These are phyloP conservation scores for Elysia crispata DNA, from an alignment of 2,888 invertebrate genomes.

Conservation along the genomic window DNA sequence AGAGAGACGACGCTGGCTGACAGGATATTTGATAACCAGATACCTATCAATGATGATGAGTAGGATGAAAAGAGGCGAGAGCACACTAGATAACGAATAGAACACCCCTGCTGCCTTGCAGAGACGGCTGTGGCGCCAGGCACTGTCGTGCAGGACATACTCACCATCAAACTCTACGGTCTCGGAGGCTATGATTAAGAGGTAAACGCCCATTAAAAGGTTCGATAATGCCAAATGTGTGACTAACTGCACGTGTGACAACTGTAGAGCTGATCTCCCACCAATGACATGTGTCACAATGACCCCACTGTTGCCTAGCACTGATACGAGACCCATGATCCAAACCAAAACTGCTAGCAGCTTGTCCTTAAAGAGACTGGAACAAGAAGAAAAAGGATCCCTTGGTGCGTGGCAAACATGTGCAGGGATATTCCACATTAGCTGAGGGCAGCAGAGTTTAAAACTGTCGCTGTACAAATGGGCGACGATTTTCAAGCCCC, in stretches of 20 bases:
- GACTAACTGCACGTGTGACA: conserved; percentile 63
- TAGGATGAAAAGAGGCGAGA: conserved; percentile 77
- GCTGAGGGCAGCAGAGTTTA: conserved; percentile 47
- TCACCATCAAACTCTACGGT: conserved; percentile 65
- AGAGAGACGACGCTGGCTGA: conserved; percentile 64
- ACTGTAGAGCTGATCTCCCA: conserved; percentile 55
- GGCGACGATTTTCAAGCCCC: neutral
- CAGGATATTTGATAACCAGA: conserved; percentile 81
- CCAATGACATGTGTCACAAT: conserved; percentile 53
- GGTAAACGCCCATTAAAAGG: conserved; percentile 70
- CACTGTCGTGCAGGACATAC: conserved; percentile 63
- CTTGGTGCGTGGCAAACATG: conserved; percentile 6
- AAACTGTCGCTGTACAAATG: conserved; percentile 27
- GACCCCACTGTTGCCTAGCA: conserved; percentile 55
- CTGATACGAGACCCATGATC: conserved; percentile 55
- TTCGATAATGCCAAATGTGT: conserved; percentile 68
- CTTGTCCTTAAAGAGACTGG: conserved; percentile 35
- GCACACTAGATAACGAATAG: conserved; percentile 74
- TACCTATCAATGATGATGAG: conserved; percentile 83
- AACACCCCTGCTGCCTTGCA: conserved; percentile 77
- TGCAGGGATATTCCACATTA: conserved; percentile 1
- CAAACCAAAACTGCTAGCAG: conserved; percentile 55
- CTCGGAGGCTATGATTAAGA: conserved; percentile 69
- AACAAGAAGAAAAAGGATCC: conserved; percentile 39
- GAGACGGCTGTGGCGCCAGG: conserved; percentile 72